Base-by-base conservation (phyloP, 2,888 invertebrate species). In the Sicus ferrugineus region DNA sequence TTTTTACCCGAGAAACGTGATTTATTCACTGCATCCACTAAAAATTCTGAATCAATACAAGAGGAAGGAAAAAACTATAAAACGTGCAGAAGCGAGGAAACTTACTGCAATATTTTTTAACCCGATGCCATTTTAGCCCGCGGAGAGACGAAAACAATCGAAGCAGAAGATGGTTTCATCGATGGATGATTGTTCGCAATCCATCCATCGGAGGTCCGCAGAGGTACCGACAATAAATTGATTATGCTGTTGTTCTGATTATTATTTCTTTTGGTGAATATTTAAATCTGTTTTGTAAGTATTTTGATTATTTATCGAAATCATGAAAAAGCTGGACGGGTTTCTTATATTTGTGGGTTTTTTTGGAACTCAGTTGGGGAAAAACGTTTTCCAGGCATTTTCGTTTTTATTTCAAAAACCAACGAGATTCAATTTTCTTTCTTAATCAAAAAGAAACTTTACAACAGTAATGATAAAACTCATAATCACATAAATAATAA, bases 401-500 rank as follows among this genome's bases (percentile, higher is more conserved):
- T n/a, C n/a, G n/a, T n/a, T n/a, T n/a, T n/a, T n/a, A n/a, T n/a
- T n/a, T n/a, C n/a, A n/a, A n/a, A n/a, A n/a, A n/a, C n/a, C n/a
- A n/a, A n/a, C n/a, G n/a, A n/a, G n/a, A n/a, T n/a, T n/a, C n/a
- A n/a, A n/a, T n/a, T n/a, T n/a, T n/a, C n/a, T n/a, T n/a, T n/a
- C n/a, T n/a, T n/a, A n/a, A n/a, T n/a, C n/a, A 50, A 26, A 63
- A 48, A 19, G 26, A 62, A 46, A 62, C 11, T 62, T 42, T 46
- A 14, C 28, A n/a, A 50, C 63, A 28, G 34, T 19, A 31, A 28
- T 30, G 28, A 28, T 46, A 28, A 46, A 63, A 48, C 23, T 46
- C 14, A 46, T 28, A 46, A 63, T 46, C 28, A 63, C 26, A 48
- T 21, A 46, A 16, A 38, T 42, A 3, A 28, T 31, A 62, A 62